phyloP scores from a whole-genome alignment of 2,797 vertebrate species.

The Falco peregrinus region DNA sequence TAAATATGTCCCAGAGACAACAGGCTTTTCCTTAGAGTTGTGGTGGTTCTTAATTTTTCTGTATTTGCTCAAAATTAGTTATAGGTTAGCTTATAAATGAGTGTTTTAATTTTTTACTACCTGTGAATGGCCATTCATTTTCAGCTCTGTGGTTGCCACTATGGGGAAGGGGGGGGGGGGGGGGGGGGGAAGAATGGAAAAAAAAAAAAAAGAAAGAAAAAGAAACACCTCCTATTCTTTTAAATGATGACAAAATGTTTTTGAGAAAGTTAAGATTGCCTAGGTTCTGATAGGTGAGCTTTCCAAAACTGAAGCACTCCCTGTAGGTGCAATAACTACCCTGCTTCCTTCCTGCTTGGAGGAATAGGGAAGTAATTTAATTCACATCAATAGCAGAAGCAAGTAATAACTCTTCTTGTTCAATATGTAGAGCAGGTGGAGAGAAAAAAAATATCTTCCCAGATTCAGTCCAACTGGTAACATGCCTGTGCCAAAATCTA shows the following conservation, averaged over 20 bases:
- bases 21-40: accelerated
- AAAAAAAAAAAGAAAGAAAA: no score
- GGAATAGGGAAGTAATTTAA: not conserved
- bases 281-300: not conserved
- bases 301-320: not conserved
- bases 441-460: not conserved
- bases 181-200: no score
- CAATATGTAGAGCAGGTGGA: not conserved
- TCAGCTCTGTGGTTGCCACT: not conserved
- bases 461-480: not conserved
- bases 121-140: not conserved
- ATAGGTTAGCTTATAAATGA: not conserved
- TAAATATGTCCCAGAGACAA: not conserved
- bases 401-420: not conserved
- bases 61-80: not conserved
- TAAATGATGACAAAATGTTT: not conserved
- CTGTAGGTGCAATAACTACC: not conserved
- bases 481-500: not conserved
- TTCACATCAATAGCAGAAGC: not conserved
- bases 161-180: no score
- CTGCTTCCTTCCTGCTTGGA: not conserved
- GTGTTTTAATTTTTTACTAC: not conserved
- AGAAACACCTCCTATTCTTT: not conserved
- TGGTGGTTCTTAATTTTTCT: not conserved
- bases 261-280: not conserved